Conservation (phyloP, 2,113 vertebrate species). For the Sebastes schlegelii region DNA sequence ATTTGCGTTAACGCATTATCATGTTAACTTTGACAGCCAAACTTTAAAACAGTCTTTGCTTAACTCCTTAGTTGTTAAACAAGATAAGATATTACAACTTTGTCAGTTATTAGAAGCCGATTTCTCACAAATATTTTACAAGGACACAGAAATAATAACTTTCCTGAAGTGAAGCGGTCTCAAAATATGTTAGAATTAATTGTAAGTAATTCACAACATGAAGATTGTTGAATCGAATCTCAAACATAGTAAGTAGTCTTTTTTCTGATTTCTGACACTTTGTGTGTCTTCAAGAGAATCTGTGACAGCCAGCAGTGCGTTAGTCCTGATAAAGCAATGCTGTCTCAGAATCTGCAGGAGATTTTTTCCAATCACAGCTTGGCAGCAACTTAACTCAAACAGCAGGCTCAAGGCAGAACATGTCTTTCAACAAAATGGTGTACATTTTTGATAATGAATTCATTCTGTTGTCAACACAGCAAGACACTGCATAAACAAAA, state of each 20-base stretch:
- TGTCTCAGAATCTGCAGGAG: not conserved
- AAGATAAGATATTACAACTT: not conserved
- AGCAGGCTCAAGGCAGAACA: not conserved
- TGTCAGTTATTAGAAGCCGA: not conserved
- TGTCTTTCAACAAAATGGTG: not conserved
- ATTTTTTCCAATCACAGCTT: not conserved
- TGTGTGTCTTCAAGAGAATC: not conserved
- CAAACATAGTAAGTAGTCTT: not conserved
- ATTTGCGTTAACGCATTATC: too few relatives aligned
- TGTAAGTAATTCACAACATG: not conserved
- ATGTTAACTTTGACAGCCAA: too few relatives aligned
- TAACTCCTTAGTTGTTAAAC: not conserved
- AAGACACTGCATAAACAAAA: not conserved
- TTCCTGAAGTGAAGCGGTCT: not conserved
- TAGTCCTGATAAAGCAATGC: not conserved
- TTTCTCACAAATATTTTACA: not conserved
- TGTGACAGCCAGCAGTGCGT: not conserved
- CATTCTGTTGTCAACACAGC: slow-evolving; percentile 7
- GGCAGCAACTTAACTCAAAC: not conserved
- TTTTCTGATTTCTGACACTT: not conserved
- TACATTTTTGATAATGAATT: not conserved
- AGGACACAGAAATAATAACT: not conserved
- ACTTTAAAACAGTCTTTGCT: not conserved
- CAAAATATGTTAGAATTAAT: not conserved
- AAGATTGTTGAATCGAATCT: not conserved